Evolutionary conservation across 2,797 vertebrate species (phyloP), one percentile per base, ranked within the genome.

Genomic region (Chrosomus eos): DNA sequence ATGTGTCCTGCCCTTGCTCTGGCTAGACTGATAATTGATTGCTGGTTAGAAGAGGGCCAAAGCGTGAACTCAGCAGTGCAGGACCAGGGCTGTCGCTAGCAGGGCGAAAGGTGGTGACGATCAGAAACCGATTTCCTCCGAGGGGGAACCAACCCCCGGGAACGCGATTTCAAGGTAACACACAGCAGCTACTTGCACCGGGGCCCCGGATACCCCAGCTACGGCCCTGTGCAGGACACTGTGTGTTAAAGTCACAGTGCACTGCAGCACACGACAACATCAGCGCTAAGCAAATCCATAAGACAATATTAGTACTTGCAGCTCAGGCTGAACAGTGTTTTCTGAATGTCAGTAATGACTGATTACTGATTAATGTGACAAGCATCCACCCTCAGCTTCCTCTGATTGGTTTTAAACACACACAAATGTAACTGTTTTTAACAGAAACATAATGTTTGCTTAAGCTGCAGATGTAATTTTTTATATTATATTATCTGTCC

Each of bases 11-110:
- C 74, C 90, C 85, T 74, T 1, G 2, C 81, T 86, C 84, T 76
- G 79, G 91, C 92, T 92, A 93, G 92, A 92, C 91, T 87, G 91
- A 86, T 87, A 93, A 94, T 94, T 91, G 93, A 93, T 94, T 85
- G 70, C 89, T 85, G 83, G 87, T 91, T 88, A 89, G 90, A 73
- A 89, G 89, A 89, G 87, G 76, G 90, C 64, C 82, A 71, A 89
- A 85, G 83, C 67, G 43, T 67, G 73, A 86, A 66, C 83, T 82
- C 73, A 60, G 68, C 60, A 66, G 86, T 70, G 76, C 86, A 89
- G 90, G 90, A 55, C 21, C 21, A 55, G 21, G 21, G 53, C 53
- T 55, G 53, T 55, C 55, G 1, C 55, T 23, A 58, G 23, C 23
- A 21, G 19, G 53, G 8, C 3, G 8, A 55, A 55, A 23, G 53